These are phyloP conservation scores for Ammodytes dubius DNA, from an alignment of 2,113 vertebrate genomes.

Conservation along the genomic window DNA sequence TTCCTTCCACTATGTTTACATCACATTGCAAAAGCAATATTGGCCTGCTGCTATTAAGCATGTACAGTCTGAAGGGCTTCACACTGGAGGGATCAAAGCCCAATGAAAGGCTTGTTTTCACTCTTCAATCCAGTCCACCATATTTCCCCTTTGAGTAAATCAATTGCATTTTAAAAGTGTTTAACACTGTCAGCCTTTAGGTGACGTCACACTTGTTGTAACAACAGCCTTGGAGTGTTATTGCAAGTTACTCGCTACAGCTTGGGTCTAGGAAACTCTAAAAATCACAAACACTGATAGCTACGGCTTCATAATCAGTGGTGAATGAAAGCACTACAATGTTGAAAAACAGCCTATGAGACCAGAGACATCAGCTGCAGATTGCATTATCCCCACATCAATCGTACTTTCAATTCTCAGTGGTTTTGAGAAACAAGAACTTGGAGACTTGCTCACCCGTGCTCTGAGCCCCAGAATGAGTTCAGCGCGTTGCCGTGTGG, in stretches of 20 bases:
- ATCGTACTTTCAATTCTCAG: background rate
- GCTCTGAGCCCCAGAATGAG: slow-evolving; percentile 86
- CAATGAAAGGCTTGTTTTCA: background rate
- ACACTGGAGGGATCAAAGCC: background rate
- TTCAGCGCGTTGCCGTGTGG: slow-evolving; percentile 84
- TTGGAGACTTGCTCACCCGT: slow-evolving; percentile 74
- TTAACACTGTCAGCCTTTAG: background rate
- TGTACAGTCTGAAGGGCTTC: background rate
- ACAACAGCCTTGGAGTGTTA: background rate
- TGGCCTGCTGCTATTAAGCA: too few relatives aligned
- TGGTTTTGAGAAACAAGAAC: background rate
- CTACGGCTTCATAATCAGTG: too few relatives aligned
- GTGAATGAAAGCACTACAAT: too few relatives aligned
- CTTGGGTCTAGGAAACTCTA: background rate
- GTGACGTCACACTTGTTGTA: background rate
- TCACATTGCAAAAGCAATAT: background rate
- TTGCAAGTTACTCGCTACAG: background rate
- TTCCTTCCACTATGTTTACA: background rate
- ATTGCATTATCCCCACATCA: background rate
- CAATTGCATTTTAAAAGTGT: background rate
- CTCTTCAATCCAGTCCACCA: background rate
- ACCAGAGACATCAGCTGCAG: background rate
- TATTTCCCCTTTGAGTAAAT: background rate
- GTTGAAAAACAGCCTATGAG: too few relatives aligned
- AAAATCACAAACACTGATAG: background rate